Evolutionary conservation across 2,888 invertebrate genomes (phyloP), one percentile per base, ranked within the genome.

Genomic region (Brachyptera putata): DNA sequence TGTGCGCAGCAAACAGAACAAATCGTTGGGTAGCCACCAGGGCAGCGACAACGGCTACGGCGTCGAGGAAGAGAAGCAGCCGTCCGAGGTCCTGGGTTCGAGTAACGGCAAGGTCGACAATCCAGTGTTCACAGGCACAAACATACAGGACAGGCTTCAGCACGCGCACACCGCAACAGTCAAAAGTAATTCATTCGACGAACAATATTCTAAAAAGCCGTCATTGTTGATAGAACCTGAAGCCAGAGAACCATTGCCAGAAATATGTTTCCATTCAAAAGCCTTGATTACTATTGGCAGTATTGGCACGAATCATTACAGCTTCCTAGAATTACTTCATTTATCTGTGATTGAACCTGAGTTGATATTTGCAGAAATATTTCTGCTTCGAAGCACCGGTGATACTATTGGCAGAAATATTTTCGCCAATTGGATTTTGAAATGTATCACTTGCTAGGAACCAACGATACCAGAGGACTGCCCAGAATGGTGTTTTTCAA

Each of bases 151-250:
- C 48, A 25, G 24, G 37, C 49, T 50, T 18, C 21, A 57, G 65
- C 46, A 62, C 69, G 37, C 68, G n/a, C 77, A 81, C 67, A 80
- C 79, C 37, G 79, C 80, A 24, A 81, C 81, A 1, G 79, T 82
- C 61, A 80, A 81, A 77, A 82, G 82, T 82, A 73, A 74, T 61
- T 46, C 3, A 14, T 14, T 18, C 2, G 4, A 13, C 39, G 5
- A 4, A 11, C 5, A 18, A 41, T 16, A n/a, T n/a, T n/a, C n/a
- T n/a, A n/a, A n/a, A n/a, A n/a, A n/a, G n/a, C n/a, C n/a, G n/a
- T n/a, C n/a, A n/a, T n/a, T n/a, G n/a, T n/a, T n/a, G n/a, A n/a
- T n/a, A n/a, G n/a, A n/a, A n/a, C n/a, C n/a, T n/a, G n/a, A n/a
- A n/a, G n/a, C n/a, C n/a, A n/a, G n/a, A n/a, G n/a, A n/a, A n/a